Percentiles rank a stretch among this genome's conserved stretches.
These are phyloP conservation scores for Ianthella basta DNA, from an alignment of 37 sponge, comb jelly and placozoan species.

Conservation along the genomic window DNA sequence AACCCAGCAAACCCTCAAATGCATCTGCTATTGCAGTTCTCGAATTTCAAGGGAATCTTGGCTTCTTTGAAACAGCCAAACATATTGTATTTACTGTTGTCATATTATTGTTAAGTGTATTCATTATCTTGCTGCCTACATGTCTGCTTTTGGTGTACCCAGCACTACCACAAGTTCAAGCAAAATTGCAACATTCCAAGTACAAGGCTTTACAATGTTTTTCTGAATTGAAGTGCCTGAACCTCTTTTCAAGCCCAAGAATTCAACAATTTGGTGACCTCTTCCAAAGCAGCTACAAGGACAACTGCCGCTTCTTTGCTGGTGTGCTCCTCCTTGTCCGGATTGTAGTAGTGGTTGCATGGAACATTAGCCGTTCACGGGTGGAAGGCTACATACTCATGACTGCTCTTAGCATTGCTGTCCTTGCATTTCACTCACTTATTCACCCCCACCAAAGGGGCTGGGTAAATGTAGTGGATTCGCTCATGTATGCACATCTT, in stretches of 20 bases:
- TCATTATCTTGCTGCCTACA: not conserved
- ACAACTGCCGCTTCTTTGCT: conserved; percentile 22
- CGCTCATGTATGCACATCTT: not conserved
- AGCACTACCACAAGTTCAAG: not conserved
- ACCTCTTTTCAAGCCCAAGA: not conserved
- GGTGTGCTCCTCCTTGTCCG: not conserved
- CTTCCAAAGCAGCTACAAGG: conserved; percentile 15
- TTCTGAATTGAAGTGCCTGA: not conserved
- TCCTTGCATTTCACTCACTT: not conserved
- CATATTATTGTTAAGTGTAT: not conserved
- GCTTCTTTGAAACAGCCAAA: not conserved
- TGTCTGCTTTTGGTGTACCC: not conserved
- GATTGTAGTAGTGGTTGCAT: not conserved
- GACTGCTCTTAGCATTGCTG: not conserved
- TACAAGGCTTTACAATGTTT: not conserved
- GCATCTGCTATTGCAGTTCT: not conserved
- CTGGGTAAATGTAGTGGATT: conserved; percentile 2
- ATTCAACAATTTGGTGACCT: conserved; percentile 10
- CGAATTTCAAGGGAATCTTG: not conserved
- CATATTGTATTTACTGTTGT: not conserved
- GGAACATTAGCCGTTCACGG: not conserved
- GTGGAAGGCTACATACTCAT: not conserved
- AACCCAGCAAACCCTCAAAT: not conserved
- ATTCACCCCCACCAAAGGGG: not conserved
- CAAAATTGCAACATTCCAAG: not conserved